Conservation (phyloP, 2,113 vertebrate genomes). For the Fukomys damarensis region DNA sequence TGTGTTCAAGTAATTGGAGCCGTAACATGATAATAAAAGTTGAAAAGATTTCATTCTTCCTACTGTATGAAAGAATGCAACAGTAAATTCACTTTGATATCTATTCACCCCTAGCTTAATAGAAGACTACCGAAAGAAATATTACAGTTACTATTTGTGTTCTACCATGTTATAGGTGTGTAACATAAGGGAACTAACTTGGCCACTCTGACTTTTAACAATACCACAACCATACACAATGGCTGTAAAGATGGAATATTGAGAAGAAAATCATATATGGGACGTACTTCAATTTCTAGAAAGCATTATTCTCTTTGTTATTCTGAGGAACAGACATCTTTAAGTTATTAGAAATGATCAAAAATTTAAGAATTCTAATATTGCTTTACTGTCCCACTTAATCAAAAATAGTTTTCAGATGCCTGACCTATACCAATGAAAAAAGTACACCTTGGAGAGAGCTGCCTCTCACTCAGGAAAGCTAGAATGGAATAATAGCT, state of each 20-base stretch:
- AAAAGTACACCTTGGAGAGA: neutral
- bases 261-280: neutral
- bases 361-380: slow-evolving; percentile 18
- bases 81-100: neutral
- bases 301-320: neutral
- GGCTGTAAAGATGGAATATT: neutral
- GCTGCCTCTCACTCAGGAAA: neutral
- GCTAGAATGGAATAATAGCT: neutral
- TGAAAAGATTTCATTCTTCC: neutral
- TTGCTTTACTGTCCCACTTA: neutral
- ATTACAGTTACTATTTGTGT: neutral
- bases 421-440: neutral
- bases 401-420: neutral
- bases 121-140: neutral
- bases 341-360: slow-evolving; percentile 2
- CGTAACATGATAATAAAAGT: neutral
- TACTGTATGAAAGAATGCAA: neutral
- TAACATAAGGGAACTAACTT: neutral
- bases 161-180: neutral
- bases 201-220: neutral
- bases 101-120: neutral
- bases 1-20: neutral
- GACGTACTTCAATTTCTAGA: neutral
- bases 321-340: neutral
- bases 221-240: neutral